Percentiles rank a stretch among this genome's conserved stretches.
phyloP scores from a whole-genome alignment of 2,888 invertebrate genomes.

The Neoaliturus tenellus region DNA sequence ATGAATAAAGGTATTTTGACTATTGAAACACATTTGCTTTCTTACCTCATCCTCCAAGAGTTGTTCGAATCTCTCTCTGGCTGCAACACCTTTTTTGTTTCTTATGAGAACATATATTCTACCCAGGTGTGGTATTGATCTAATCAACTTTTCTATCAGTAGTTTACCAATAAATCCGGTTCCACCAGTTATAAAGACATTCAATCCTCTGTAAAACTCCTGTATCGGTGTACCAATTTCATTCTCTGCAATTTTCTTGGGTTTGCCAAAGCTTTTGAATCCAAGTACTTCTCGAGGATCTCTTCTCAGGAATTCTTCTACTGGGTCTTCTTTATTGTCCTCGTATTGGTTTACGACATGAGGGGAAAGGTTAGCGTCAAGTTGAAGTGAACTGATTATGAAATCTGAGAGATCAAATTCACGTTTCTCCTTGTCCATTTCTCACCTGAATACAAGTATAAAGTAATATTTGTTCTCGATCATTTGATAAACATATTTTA shows the following conservation, averaged over 20 bases:
- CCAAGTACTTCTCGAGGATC: background rate
- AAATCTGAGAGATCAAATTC: conserved; percentile 7
- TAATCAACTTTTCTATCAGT: conserved; percentile 80
- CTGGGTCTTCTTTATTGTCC: background rate
- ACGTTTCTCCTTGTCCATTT: no score
- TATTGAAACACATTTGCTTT: no score
- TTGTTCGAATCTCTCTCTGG: conserved; percentile 74
- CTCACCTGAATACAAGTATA: no score
- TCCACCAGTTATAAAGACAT: conserved; percentile 88
- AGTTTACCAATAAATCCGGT: conserved; percentile 84
- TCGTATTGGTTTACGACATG: background rate
- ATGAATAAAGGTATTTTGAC: no score
- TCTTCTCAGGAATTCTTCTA: background rate
- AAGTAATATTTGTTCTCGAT: no score
- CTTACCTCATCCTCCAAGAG: conserved; percentile 69
- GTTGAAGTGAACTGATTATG: background rate
- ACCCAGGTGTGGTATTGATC: conserved; percentile 77
- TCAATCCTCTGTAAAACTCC: conserved; percentile 81
- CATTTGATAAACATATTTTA: no score
- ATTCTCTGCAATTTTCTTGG: conserved; percentile 24
- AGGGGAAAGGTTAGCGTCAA: background rate
- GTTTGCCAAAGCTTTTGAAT: background rate
- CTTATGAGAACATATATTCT: conserved; percentile 78
- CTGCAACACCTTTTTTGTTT: conserved; percentile 76
- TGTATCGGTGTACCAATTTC: conserved; percentile 72